Evolutionary conservation across 2,797 vertebrate species (phyloP).

Genomic region (Sitta carolinensis): DNA sequence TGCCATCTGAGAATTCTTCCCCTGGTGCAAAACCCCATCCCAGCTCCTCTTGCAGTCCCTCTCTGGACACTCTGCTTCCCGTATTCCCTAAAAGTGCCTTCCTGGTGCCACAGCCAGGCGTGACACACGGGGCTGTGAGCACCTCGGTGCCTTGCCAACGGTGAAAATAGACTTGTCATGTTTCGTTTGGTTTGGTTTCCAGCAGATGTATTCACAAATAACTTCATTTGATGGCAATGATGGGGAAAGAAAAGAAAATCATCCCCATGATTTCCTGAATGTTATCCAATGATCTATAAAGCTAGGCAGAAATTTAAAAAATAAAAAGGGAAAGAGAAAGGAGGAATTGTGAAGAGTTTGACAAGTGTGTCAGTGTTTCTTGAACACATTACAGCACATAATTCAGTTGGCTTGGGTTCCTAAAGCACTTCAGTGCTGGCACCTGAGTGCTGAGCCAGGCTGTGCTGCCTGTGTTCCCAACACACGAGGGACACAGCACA

Average conservation of each 20-base stretch:
- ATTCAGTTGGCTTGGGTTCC: constrained; percentile 26
- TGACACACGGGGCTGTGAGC: not conserved
- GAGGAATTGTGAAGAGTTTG: constrained; percentile 43
- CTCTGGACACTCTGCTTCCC: not conserved
- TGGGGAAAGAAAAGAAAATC: constrained; percentile 45
- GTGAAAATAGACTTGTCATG: constrained; percentile 42
- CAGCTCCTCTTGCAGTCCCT: not conserved
- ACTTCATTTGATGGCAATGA: constrained; percentile 35
- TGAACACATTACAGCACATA: constrained; percentile 27
- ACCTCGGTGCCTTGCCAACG: not conserved
- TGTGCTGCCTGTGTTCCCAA: not conserved
- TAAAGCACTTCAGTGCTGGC: not conserved
- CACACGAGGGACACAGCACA: rapidly evolving
- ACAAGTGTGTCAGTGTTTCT: constrained; percentile 27
- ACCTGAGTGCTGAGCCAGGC: not conserved
- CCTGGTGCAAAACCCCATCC: not conserved
- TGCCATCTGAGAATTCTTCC: not conserved
- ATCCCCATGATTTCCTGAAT: constrained; percentile 26
- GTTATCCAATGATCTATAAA: constrained; percentile 36
- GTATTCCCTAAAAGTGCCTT: not conserved
- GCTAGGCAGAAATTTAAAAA: not conserved
- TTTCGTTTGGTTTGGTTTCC: constrained; percentile 46
- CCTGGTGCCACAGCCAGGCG: not conserved
- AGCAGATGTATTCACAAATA: constrained; percentile 43
- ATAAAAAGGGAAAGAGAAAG: not conserved